Percentiles rank a stretch among this genome's conserved stretches.
phyloP scores from a whole-genome alignment of 1,140 invertebrate species.

The Drosophila asahinai region DNA sequence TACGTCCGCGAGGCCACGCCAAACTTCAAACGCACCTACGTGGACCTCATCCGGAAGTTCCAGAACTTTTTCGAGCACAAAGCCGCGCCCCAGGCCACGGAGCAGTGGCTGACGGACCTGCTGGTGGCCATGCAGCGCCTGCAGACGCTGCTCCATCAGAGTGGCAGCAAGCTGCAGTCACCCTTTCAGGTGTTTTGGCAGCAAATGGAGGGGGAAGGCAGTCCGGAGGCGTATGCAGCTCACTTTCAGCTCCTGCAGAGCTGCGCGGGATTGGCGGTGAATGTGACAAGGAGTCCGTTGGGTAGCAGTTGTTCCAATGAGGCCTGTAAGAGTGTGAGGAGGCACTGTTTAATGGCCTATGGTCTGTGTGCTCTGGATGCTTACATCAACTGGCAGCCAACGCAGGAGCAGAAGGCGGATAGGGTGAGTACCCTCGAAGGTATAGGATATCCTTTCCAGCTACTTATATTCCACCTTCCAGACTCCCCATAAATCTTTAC shows the following conservation, averaged over 20 bases:
- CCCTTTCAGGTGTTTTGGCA: slow-evolving; percentile 58
- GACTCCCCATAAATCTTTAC: slow-evolving; percentile 18
- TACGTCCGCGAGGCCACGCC: slow-evolving; percentile 12
- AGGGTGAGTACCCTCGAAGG: slow-evolving; percentile 21
- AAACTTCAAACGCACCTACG: slow-evolving; percentile 36
- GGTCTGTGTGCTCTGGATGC: slow-evolving; percentile 42
- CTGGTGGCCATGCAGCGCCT: slow-evolving; percentile 50
- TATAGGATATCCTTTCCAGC: too few species aligned
- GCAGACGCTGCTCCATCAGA: slow-evolving; percentile 50
- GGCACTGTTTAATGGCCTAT: slow-evolving; percentile 48
- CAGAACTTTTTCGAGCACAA: slow-evolving; percentile 49
- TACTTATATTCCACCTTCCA: not conserved
- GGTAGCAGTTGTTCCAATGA: slow-evolving; percentile 30
- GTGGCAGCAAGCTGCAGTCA: slow-evolving; percentile 5
- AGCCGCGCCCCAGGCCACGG: slow-evolving; percentile 7
- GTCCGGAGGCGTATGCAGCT: slow-evolving; percentile 22
- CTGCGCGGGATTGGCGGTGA: slow-evolving; percentile 8
- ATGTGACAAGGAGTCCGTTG: slow-evolving; percentile 40
- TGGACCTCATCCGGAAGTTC: slow-evolving; percentile 53
- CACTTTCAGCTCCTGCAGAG: slow-evolving; percentile 56
- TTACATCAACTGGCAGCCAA: slow-evolving; percentile 50
- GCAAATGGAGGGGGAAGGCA: slow-evolving; percentile 27
- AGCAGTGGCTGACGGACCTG: slow-evolving; percentile 57
- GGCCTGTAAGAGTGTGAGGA: slow-evolving; percentile 33
- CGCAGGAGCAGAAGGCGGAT: slow-evolving; percentile 3